Base-by-base conservation (phyloP, 2,888 invertebrate genomes). In the Lissocephala sabroskyi region DNA sequence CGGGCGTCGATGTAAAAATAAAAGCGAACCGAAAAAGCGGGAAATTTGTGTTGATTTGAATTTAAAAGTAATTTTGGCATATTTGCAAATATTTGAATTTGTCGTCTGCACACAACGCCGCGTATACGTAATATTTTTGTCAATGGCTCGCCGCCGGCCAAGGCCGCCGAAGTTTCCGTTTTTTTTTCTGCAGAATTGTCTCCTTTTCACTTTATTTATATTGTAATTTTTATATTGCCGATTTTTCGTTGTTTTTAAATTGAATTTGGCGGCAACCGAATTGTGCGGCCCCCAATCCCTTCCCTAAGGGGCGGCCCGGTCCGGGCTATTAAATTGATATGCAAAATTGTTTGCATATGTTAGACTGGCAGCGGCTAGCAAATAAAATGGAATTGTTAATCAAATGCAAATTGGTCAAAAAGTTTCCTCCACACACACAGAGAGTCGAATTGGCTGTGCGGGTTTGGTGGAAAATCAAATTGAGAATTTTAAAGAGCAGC, bases 31-130 rank as follows among this genome's bases (percentile, higher is more conserved):
- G n/a, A n/a, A n/a, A n/a, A n/a, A n/a, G n/a, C n/a, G n/a, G n/a
- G n/a, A n/a, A n/a, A 11, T 56, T 41, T 50, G 45, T 45, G 50
- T 56, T 56, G 55, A 56, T 56, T 56, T 56, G 57, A 56, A 56
- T 56, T 56, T 56, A 46, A 57, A 57, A 49, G 40, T 57, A 57
- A 59, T 53, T 53, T 49, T 45, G 11, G 16, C 17, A 14, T 19
- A 33, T 33, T 29, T 16, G 41, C 41, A 41, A 28, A 41, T 41
- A 29, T 29, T 41, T 41, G 28, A 13, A 41, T 19, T 41, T 28
- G 29, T 17, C 29, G 16, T 29, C 14, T 30, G 28, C 9, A 16
- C 9, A 9, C 14, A 10, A 35, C 29, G 29, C 29, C 16, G 41
- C 29, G 29, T 28, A 40, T 28, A 16, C 37, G n/a, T 37, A 10